Conservation (phyloP, 2,797 vertebrate genomes). For the Pelobates cultripes region DNA sequence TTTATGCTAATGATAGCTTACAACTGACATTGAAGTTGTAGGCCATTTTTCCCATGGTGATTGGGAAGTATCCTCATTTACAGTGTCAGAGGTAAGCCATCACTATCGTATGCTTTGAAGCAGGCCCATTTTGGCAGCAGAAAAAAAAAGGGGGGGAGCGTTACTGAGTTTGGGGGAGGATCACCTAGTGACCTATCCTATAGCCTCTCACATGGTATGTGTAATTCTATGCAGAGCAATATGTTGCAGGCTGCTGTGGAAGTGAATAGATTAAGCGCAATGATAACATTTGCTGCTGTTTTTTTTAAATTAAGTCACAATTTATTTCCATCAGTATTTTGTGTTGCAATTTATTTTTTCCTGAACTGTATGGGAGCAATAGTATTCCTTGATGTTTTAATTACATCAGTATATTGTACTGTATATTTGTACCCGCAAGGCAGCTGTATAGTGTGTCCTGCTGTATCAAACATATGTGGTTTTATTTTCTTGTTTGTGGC, state of each 20-base stretch:
- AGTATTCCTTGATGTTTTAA: slow-evolving; percentile 86
- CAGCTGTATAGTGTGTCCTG: slow-evolving; percentile 96
- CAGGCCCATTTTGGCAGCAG: neutral
- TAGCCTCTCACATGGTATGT: neutral
- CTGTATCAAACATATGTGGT: slow-evolving; percentile 77
- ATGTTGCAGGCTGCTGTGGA: slow-evolving; percentile 22
- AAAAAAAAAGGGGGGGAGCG: neutral
- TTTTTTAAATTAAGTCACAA: slow-evolving; percentile 54
- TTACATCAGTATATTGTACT: slow-evolving; percentile 90
- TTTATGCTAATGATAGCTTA: no score
- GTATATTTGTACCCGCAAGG: slow-evolving; percentile 91
- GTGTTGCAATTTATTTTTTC: slow-evolving; percentile 77
- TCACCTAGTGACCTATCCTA: no score
- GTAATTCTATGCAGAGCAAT: slow-evolving; percentile 28
- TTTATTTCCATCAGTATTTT: slow-evolving; percentile 46
- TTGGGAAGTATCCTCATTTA: neutral
- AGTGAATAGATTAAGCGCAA: slow-evolving; percentile 8
- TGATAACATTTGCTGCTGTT: slow-evolving; percentile 25
- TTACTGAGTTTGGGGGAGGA: neutral
- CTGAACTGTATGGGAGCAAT: slow-evolving; percentile 90
- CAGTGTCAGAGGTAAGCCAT: neutral
- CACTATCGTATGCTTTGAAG: neutral
- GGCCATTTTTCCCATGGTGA: no score
- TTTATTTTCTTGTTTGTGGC: slow-evolving; percentile 66
- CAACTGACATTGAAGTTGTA: no score